Base-by-base conservation (phyloP, 2,113 vertebrate genomes). In the Chloroceryle aenea region DNA sequence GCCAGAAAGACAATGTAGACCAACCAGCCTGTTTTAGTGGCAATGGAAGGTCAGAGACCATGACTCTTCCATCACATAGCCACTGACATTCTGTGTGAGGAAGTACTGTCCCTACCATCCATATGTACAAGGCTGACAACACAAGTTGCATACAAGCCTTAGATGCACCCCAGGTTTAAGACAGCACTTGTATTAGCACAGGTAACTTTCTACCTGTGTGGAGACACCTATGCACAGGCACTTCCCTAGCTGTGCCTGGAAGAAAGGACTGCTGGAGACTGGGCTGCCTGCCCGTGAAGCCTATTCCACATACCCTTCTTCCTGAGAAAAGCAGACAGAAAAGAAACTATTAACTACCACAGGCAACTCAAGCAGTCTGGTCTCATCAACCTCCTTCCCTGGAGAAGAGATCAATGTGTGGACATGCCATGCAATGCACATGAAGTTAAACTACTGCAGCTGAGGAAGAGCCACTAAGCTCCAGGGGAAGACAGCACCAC, bases 21-120 rank as follows among this genome's bases (percentile, higher is more conserved):
- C 30, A 80, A 36, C 11, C 22, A 76, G 53, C 9, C 32, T 25
- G 10, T 61, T 78, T 30, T 17, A 75, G 52, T 5, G 20, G 47
- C 32, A 73, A 62, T 0, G 0, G 23, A 59, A 85, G 19, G 13
- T 14, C 0, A 0, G 23, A 81, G 29, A 13, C 64, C 45, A 29
- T 15, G 30, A 63, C 16, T 61, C 47, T 62, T 64, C 30, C 27
- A 73, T 7, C 48, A 75, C 21, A 59, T 25, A 78, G 10, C 6
- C 62, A 73, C 25, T 6, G 21, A 52, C 6, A n/a, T 0, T 10
- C 26, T 7, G 3, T 2, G 3, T 27, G 40, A 83, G 27, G 25
- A 76, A 53, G 13, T 5, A 18, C 16, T 42, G 40, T 12, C 55
- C 27, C 30, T 73, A 27, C 16, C 10, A 76, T 2, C 9, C 15